Evolutionary conservation across 2,888 invertebrate genomes (phyloP).

Genomic region (Heliothis peltigera): DNA sequence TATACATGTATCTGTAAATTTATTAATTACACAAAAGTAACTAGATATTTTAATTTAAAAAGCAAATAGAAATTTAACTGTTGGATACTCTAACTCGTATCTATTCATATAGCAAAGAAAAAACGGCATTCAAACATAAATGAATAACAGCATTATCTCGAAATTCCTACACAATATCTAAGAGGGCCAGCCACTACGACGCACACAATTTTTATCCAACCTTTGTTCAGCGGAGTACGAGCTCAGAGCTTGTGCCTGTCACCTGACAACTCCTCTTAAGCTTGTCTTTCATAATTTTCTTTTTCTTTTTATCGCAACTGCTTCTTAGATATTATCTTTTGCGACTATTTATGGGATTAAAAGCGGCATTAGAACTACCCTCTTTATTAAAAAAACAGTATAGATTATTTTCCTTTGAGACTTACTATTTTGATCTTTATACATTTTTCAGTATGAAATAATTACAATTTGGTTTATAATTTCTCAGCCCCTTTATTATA

Average conservation of each 20-base stretch:
- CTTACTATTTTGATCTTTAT: neutral
- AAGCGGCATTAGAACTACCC: slow-evolving; percentile 47
- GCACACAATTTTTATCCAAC: slow-evolving; percentile 30
- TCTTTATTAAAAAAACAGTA: slow-evolving; percentile 34
- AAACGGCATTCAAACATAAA: neutral
- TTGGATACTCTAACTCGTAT: too few species aligned
- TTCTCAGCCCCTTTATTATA: neutral
- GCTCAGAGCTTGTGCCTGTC: slow-evolving; percentile 68
- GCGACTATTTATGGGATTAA: slow-evolving; percentile 74
- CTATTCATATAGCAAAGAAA: neutral
- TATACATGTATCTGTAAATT: too few species aligned
- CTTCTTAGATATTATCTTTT: slow-evolving; percentile 75
- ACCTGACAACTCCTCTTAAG: slow-evolving; percentile 78
- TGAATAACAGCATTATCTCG: neutral
- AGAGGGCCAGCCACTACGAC: neutral
- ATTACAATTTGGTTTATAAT: neutral
- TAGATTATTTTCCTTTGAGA: slow-evolving; percentile 18
- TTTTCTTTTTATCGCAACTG: slow-evolving; percentile 67
- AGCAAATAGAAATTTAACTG: too few species aligned
- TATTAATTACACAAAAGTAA: too few species aligned
- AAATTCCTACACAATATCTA: slow-evolving; percentile 1
- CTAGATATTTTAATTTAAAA: too few species aligned
- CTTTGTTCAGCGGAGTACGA: slow-evolving; percentile 63
- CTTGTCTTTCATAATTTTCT: slow-evolving; percentile 78
- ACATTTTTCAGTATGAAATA: neutral